Conservation (phyloP, 2,113 vertebrate species). For the Saguinus midas region DNA sequence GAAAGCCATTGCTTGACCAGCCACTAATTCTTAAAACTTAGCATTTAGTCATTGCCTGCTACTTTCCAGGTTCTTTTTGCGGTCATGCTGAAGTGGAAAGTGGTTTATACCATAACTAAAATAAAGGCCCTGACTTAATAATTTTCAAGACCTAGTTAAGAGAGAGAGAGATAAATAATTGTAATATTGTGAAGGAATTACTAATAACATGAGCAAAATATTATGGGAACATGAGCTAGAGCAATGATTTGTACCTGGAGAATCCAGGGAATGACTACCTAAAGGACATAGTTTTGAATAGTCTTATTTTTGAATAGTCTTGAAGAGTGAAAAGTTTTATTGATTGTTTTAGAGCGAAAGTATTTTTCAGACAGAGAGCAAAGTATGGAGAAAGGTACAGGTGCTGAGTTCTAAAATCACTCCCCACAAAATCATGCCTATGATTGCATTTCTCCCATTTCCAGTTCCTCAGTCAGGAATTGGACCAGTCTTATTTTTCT, state of each 20-base stretch:
- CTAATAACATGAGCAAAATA: constrained; percentile 1
- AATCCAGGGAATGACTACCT: neutral
- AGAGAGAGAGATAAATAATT: neutral
- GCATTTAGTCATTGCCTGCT: neutral
- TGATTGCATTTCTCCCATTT: neutral
- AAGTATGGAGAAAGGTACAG: neutral
- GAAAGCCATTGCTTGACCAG: neutral
- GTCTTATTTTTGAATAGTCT: neutral
- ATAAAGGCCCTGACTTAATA: neutral
- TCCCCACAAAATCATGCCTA: neutral
- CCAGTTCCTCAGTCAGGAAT: neutral
- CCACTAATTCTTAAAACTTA: neutral
- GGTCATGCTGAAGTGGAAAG: neutral
- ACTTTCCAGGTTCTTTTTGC: constrained; percentile 17
- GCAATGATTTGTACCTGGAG: neutral
- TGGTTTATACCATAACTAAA: constrained; percentile 26
- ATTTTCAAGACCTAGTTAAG: neutral
- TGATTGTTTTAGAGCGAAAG: neutral
- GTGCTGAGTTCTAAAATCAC: neutral
- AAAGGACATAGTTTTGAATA: neutral
- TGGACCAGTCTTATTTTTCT: too few relatives aligned
- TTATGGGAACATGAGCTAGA: neutral
- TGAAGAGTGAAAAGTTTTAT: neutral
- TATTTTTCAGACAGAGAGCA: neutral
- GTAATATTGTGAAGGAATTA: neutral